Conservation (phyloP, 2,797 vertebrate genomes). For the Rhinoraja longicauda region DNA sequence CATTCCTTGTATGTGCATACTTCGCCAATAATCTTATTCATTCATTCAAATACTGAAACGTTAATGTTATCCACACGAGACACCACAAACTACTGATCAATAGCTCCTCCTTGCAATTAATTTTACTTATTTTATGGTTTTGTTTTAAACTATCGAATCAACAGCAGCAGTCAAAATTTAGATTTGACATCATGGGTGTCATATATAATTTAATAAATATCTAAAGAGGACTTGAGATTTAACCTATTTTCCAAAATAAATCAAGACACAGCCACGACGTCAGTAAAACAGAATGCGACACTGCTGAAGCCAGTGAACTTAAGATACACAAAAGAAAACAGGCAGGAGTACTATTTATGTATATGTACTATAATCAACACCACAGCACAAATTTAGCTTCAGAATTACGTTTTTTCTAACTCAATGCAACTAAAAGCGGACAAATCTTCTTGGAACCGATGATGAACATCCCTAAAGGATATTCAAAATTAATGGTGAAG, state of each 20-base stretch:
- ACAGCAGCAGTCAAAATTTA: not conserved
- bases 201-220: too few relatives aligned
- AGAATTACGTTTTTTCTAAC: not conserved
- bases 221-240: too few relatives aligned
- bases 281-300: not conserved
- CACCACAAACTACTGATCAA: not conserved
- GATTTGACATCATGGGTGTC: not conserved
- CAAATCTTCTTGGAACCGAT: too few relatives aligned
- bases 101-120: not conserved
- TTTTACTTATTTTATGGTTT: not conserved
- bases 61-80: not conserved
- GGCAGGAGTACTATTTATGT: not conserved
- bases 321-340: not conserved
- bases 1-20: too few relatives aligned
- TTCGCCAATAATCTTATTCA: too few relatives aligned
- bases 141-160: not conserved
- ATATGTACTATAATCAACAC: not conserved
- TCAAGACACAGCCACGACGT: not conserved
- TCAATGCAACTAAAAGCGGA: not conserved
- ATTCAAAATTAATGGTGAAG: too few relatives aligned
- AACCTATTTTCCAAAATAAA: not conserved
- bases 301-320: not conserved
- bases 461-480: too few relatives aligned
- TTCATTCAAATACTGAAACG: not conserved
- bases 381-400: not conserved